Conservation (phyloP, 2,888 invertebrate species). For the Mermis nigrescens region DNA sequence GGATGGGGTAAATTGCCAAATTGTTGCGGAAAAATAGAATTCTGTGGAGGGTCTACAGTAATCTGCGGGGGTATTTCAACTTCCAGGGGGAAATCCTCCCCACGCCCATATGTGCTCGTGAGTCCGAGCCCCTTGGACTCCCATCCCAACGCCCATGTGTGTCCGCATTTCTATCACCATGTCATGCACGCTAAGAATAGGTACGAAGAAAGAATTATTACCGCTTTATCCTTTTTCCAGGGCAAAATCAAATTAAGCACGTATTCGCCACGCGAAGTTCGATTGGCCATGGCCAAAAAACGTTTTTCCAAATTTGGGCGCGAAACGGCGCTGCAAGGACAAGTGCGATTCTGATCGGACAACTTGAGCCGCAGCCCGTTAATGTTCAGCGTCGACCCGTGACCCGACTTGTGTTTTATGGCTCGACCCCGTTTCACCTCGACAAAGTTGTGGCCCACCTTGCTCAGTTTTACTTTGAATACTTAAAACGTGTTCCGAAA, state of each 20-base stretch:
- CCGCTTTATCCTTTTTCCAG: conserved; percentile 25
- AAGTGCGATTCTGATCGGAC: background rate
- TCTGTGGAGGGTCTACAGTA: too few species aligned
- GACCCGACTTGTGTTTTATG: conserved; percentile 19
- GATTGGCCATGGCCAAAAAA: conserved; percentile 21
- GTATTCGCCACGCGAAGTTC: conserved; percentile 16
- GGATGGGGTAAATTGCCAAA: too few species aligned
- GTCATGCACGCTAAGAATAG: too few species aligned
- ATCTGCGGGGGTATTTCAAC: too few species aligned
- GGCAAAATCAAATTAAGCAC: conserved; percentile 25
- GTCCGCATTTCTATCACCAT: too few species aligned
- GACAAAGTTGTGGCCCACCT: conserved; percentile 18
- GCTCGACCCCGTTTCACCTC: conserved; percentile 21
- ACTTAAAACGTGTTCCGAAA: conserved; percentile 23
- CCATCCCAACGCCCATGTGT: too few species aligned
- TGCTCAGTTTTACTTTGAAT: conserved; percentile 21
- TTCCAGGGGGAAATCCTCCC: too few species aligned
- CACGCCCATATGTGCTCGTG: too few species aligned
- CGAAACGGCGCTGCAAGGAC: conserved; percentile 5
- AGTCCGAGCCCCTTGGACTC: too few species aligned
- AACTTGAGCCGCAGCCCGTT: background rate
- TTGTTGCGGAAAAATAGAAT: too few species aligned
- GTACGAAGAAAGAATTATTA: too few species aligned
- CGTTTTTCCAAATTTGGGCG: conserved; percentile 1
- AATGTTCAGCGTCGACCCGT: conserved; percentile 9